Evolutionary conservation across 2,888 invertebrate genomes (phyloP), one percentile per base, ranked within the genome.

Genomic region (Adineta ricciae): DNA sequence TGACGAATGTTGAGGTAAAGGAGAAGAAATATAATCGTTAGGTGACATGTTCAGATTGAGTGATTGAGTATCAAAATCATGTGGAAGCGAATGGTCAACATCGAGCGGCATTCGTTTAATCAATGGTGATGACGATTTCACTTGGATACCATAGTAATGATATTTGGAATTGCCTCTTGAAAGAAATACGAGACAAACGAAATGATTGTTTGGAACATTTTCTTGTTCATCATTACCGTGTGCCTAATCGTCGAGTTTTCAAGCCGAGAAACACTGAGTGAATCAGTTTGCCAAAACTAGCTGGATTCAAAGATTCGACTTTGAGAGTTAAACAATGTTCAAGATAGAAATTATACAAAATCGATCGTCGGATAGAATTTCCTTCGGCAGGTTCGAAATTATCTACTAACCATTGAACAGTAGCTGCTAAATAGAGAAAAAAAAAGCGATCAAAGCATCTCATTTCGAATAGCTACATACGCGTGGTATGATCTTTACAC

Each of bases 361-460:
- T 83, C 8, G 49, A 50, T 21, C 83, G 83, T 27, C 83, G 46
- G 14, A 83, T 50, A 19, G 49, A 83, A 49, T 27, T 49, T 8
- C 83, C 83, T 50, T 83, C 73, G 24, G 73, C 73, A 72, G 96
- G 96, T 92, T 99, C 98, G 91, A 99, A 99, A 92, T 98, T 96
- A 90, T 96, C 96, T 89, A 96, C 92, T 88, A 98, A 93, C 98
- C 98, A 99, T 73, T 73, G 73, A 38, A 73, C 73, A 41, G 73
- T 73, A 38, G 73, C 38, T n/a, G 73, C 64, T 64, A 64, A 32
- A n/a, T n/a, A n/a, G n/a, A n/a, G n/a, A n/a, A n/a, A n/a, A n/a
- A n/a, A n/a, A n/a, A n/a, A n/a, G n/a, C n/a, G n/a, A n/a, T n/a
- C n/a, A n/a, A n/a, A n/a, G n/a, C n/a, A n/a, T n/a, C n/a, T n/a